Conservation (phyloP, 2,888 invertebrate species). For the Orthosia gothica region DNA sequence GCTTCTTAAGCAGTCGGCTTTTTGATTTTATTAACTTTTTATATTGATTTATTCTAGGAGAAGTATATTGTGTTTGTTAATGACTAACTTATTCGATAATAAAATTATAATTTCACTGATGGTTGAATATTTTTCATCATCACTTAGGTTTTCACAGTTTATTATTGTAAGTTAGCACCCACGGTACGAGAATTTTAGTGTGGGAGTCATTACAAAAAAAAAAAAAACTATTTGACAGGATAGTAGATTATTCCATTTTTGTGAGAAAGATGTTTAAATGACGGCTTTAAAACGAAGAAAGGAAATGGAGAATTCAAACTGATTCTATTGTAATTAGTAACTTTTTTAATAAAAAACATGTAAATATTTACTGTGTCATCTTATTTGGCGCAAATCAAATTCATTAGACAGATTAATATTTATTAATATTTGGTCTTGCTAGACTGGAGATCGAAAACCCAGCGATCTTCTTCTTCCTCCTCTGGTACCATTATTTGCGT, state of each 20-base stretch:
- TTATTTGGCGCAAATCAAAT: neutral
- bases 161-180: neutral
- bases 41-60: neutral
- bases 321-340: slow-evolving; percentile 16
- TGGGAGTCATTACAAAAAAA: slow-evolving; percentile 5
- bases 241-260: neutral
- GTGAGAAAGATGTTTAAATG: neutral
- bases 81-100: too few species aligned
- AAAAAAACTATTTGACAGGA: neutral
- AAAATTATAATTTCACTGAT: too few species aligned
- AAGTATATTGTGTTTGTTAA: too few species aligned
- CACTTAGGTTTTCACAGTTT: neutral
- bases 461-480: too few species aligned
- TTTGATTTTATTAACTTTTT: too few species aligned
- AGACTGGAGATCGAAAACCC: neutral
- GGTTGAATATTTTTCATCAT: neutral
- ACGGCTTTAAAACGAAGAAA: neutral
- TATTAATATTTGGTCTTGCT: too few species aligned
- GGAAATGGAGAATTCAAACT: slow-evolving; percentile 3
- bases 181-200: slow-evolving; percentile 26
- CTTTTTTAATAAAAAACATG: slow-evolving; percentile 29
- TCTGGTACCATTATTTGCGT: too few species aligned
- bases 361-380: neutral
- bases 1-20: too few species aligned
- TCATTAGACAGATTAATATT: neutral